Evolutionary conservation across 2,888 invertebrate genomes (phyloP), one percentile per base, ranked within the genome.

Genomic region (Glaucopsyche alexis): DNA sequence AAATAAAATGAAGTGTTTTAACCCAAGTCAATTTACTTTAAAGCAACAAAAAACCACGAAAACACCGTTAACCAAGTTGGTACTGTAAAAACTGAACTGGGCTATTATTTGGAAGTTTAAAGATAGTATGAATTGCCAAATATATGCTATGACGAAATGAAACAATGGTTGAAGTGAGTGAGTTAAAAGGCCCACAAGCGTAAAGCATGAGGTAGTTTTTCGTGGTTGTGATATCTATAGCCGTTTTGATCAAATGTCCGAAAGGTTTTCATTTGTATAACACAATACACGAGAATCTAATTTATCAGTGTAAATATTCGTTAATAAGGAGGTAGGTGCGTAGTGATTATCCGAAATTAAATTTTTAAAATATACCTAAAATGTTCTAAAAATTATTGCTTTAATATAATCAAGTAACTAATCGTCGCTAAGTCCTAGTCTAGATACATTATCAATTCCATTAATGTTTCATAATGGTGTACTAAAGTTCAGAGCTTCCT

Each of bases 121-220:
- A 69, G 38, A 49, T 47, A 47, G 29, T 49, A 8, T 69, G 7
- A 29, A 69, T 49, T 49, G 49, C 69, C 49, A 19, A 69, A 69
- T 49, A 47, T 47, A 14, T 29, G 66, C 19, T 49, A 49, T 19
- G 49, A 47, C 29, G 29, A 69, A 69, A 69, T 11, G 6, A 69
- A 14, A 69, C 4, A 16, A 47, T 69, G 49, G 47, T 69, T 60
- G 71, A 70, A 47, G 66, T 55, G 67, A 13, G 52, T 19, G 19
- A 7, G 38, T 45, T 13, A 65, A 42, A 70, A 52, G 55, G 60
- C 72, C 52, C 64, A 70, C 55, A 6, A 49, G 60, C 71, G 69
- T 72, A 7, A 49, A 69, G 69, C 74, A 73, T 77, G 75, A 77
- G 77, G 77, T 76, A 75, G 75, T 69, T 74, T 77, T 76, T 65